These are phyloP conservation scores for Coluber constrictor DNA, from an alignment of 2,797 vertebrate species.

Conservation along the genomic window DNA sequence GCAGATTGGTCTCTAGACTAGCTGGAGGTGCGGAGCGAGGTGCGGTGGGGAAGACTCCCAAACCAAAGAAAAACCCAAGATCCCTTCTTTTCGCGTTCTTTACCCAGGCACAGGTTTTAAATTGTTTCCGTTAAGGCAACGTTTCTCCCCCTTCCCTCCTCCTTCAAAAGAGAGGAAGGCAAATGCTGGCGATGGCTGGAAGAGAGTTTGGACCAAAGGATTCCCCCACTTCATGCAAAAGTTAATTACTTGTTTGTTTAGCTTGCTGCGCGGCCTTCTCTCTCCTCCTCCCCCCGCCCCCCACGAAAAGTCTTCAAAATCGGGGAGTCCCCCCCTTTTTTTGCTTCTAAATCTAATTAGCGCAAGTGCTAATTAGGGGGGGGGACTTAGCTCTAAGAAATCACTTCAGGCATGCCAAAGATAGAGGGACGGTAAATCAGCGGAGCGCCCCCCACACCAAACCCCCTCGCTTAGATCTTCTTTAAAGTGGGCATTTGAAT, in stretches of 20 bases:
- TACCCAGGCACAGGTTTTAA: not conserved
- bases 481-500: slow-evolving; percentile 69
- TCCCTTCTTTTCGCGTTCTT: not conserved
- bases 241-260: slow-evolving; percentile 79
- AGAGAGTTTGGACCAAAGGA: slow-evolving; percentile 41
- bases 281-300: slow-evolving; percentile 38
- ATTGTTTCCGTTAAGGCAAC: not conserved
- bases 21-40: not conserved
- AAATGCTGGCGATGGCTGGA: not conserved
- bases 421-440: slow-evolving; percentile 38
- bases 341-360: slow-evolving; percentile 91
- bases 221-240: slow-evolving; percentile 57
- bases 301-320: slow-evolving; percentile 78
- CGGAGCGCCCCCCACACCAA: not conserved
- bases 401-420: slow-evolving; percentile 56
- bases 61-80: not conserved
- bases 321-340: slow-evolving; percentile 35
- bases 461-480: slow-evolving; percentile 34
- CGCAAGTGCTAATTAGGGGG: slow-evolving; percentile 82
- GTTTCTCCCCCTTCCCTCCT: not conserved
- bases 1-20: not conserved
- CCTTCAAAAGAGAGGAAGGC: slow-evolving; percentile 6
- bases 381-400: slow-evolving; percentile 73
- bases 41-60: too few relatives aligned
- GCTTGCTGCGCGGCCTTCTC: slow-evolving; percentile 50